Evolutionary conservation across 2,113 vertebrate genomes (phyloP), one percentile per base, ranked within the genome.

Genomic region (Lates calcarifer): DNA sequence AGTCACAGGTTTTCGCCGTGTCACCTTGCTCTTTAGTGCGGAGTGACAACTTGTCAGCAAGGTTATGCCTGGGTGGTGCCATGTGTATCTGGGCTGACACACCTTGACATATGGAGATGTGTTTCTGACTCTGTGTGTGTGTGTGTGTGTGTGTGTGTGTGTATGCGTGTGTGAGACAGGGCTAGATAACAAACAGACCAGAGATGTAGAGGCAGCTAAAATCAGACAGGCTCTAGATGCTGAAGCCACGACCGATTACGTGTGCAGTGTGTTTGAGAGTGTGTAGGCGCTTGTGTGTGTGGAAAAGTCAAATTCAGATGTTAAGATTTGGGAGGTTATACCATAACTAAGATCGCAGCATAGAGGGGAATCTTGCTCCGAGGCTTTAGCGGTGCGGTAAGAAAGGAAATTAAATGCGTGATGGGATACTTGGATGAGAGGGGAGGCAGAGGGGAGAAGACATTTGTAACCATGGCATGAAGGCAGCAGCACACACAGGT

Each of bases 1-100:
- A 82, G 58, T 77, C 68, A 41, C 60, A 72, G 56, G 53, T 63
- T 33, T 79, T 62, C 15, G 26, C 65, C 4, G 63, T 70, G 86
- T 89, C 87, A 89, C 87, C 84, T 88, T 91, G 81, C 80, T 83
- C 77, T 86, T 84, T 77, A 79, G 88, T n/a, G 74, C 22, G 3
- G 88, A 84, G 77, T 90, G 91, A 93, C 89, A 87, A 74, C 83
- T 56, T 83, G 84, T 86, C 88, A 81, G 81, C 51, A 39, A 82
- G 88, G 91, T 88, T 85, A 82, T 31, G 85, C 58, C 82, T 79
- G 82, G 81, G 76, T 82, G 86, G 73, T 71, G 75, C 71, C 65
- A 5, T 15, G 73, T 49, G 64, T 8, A 79, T 84, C 73, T 71
- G 79, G 28, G 45, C 72, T 82, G 83, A 85, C 79, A 69, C 62